Evolutionary conservation across 1,140 invertebrate genomes (phyloP), one percentile per base, ranked within the genome.

Genomic region (Eupristina koningsbergeri): DNA sequence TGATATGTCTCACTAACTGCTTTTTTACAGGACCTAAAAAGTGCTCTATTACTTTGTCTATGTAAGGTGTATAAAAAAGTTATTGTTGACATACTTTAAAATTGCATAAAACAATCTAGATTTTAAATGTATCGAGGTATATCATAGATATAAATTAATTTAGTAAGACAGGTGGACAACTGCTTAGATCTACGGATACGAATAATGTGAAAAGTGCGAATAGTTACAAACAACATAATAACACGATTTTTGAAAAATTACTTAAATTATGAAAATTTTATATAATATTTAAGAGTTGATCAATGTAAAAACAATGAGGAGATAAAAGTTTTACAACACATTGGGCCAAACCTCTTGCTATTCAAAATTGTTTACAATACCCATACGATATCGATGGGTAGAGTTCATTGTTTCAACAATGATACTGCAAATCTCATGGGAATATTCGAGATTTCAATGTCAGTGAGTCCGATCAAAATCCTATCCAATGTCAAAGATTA

Each of bases 311-410:
- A 74, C 34, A 74, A 81, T 45, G 67, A 61, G 15, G 22, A 81
- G 61, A n/a, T 45, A 3, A 63, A 58, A 41, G 26, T 6, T n/a
- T 39, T 1, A n/a, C 58, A 39, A 67, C 58, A 39, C 58, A 61
- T 7, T 5, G 71, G 58, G 77, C n/a, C n/a, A 39, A 75, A 63
- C 83, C 67, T 85, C 85, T 84, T 86, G 88, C 88, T 89, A 89
- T 87, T 85, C 88, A 76, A 50, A 67, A 83, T 87, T 87, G 85
- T 87, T 88, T 85, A n/a, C n/a, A n/a, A n/a, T n/a, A n/a, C n/a
- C n/a, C n/a, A n/a, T n/a, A n/a, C n/a, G n/a, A n/a, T n/a, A n/a
- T n/a, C n/a, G n/a, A n/a, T n/a, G n/a, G n/a, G n/a, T n/a, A 83
- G 71, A 36, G 22, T 47, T 75, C 79, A 88, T 89, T 86, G 86